Evolutionary conservation across 2,888 invertebrate genomes (phyloP), one percentile per base, ranked within the genome.

Genomic region (Lepidochrysops patricia): DNA sequence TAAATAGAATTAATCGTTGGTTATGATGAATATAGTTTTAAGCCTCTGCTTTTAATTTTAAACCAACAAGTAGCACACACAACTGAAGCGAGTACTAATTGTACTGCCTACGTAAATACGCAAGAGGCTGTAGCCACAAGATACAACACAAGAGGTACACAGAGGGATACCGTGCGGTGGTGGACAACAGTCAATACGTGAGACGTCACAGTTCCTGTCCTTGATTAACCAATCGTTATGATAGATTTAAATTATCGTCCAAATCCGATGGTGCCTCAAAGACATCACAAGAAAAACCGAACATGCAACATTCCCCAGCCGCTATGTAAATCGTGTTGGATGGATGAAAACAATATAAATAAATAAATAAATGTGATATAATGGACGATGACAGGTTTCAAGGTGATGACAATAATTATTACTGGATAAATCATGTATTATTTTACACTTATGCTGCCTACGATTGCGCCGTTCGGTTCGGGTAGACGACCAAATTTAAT

Each of bases 231-330:
- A 54, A 29, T 19, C 43, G 43, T 19, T 19, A 15, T 19, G 43
- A 19, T n/a, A 4, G 43, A 43, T 9, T 19, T 12, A 43, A 19
- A 23, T 9, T 4, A 43, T 43, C 1, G 19, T 4, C 29, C 2
- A 43, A 43, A 19, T 13, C 12, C 29, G 19, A 32, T 54, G 54
- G 54, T 19, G 13, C 54, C 9, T 54, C 54, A 32, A 29, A 9
- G 54, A 54, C 54, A 52, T 13, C 50, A 29, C 26, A 54, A 32
- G 54, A 32, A 50, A 23, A 58, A 58, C 32, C 34, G 32, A 34
- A 69, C 88, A 88, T 88, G 88, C 88, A 83, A 79, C 89, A 89
- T 88, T 89, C 87, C 86, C 87, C 88, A 89, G 88, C 88, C 87
- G 87, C 87, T 80, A 77, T 84, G 75, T 72, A 77, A 83, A 84